phyloP scores from a whole-genome alignment of 2,797 vertebrate species.

The Heliangelus exortis region DNA sequence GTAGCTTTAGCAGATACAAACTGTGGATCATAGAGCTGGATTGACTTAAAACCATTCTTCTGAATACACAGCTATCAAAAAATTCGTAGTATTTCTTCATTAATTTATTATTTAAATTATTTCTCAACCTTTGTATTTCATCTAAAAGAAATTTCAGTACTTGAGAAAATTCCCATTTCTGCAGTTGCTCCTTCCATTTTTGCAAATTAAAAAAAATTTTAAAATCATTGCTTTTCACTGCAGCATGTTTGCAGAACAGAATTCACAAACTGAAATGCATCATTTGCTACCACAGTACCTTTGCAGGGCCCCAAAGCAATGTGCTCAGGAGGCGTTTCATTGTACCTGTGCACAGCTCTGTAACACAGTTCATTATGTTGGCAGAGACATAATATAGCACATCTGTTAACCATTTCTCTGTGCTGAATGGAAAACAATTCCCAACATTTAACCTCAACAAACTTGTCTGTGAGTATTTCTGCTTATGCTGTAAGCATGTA shows the following conservation, averaged over 20 bases:
- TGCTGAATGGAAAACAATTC: not conserved
- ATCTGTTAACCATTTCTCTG: not conserved
- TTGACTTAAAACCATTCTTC: not conserved
- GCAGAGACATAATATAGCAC: not conserved
- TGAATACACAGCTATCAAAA: not conserved
- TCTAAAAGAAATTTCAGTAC: not conserved
- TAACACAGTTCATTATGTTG: not conserved
- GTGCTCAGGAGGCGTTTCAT: not conserved
- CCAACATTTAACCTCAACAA: not conserved
- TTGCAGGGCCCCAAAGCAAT: not conserved
- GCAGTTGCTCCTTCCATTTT: not conserved
- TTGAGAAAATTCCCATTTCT: not conserved
- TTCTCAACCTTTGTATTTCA: not conserved
- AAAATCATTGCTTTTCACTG: not conserved
- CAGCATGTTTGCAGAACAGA: not conserved
- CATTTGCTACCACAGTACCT: not conserved
- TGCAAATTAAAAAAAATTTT: not conserved
- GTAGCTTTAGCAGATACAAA: not conserved
- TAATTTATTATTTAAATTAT: not conserved
- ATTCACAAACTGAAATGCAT: not conserved
- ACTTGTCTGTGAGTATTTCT: not conserved
- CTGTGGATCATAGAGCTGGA: not conserved
- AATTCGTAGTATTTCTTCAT: not conserved
- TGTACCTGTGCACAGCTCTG: conserved; percentile 12
- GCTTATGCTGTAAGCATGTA: not conserved